Percentiles rank a stretch among this genome's conserved stretches.
phyloP scores from a whole-genome alignment of 23 tunicate genomes.

The Botrylloides violaceus region DNA sequence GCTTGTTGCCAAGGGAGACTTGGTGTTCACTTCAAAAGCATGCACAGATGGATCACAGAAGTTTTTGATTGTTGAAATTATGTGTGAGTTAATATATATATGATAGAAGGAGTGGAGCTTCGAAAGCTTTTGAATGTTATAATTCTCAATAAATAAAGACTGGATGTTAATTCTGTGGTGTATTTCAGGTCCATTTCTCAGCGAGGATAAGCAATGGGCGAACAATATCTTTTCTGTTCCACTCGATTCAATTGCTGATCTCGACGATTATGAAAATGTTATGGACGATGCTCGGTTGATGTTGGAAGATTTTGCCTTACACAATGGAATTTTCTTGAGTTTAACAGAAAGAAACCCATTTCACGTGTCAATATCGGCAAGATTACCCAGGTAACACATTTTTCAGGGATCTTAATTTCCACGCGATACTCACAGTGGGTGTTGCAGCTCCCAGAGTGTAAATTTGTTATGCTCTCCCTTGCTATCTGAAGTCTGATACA shows the following conservation, averaged over 20 bases:
- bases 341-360: background rate
- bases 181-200: background rate
- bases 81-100: background rate
- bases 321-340: background rate
- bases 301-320: background rate
- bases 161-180: no score
- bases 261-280: background rate
- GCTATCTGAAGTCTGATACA: no score
- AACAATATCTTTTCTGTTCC: conserved; percentile 5
- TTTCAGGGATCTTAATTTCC: no score
- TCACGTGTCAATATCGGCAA: background rate
- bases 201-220: background rate
- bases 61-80: conserved; percentile 3
- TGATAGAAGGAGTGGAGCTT: no score
- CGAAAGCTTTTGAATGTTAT: no score
- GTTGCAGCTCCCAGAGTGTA: no score
- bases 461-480: no score
- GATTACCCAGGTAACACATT: background rate
- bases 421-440: no score
- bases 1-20: background rate
- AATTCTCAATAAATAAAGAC: no score
- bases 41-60: conserved; percentile 10
- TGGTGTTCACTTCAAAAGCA: background rate
- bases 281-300: background rate
- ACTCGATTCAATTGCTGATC: background rate